Evolutionary conservation across 2,888 invertebrate species (phyloP).

Genomic region (Pseudococcus longispinus): DNA sequence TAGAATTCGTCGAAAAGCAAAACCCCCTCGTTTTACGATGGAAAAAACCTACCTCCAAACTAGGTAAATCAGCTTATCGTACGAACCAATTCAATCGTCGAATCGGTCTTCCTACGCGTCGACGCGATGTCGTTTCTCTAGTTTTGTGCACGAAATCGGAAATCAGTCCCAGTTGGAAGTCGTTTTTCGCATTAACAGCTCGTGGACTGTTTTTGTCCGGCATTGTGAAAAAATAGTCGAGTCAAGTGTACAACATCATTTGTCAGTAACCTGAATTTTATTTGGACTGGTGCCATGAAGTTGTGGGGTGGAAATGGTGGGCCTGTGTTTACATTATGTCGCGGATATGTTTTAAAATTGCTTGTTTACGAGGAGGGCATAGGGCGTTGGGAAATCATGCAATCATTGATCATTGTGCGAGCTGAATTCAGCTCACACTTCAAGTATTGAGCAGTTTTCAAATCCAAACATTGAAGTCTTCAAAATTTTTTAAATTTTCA

Average conservation of each 20-base stretch:
- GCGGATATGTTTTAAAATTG: not conserved
- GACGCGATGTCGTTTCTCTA: not conserved
- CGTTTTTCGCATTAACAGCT: not conserved
- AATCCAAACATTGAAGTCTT: too few relatives aligned
- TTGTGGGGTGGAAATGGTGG: not conserved
- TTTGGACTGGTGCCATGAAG: not conserved
- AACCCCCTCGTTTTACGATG: not conserved
- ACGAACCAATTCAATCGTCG: not conserved
- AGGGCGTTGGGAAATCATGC: not conserved
- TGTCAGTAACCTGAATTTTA: slow-evolving; percentile 10
- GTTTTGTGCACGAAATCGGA: not conserved
- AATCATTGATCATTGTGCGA: too few relatives aligned
- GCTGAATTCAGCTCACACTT: too few relatives aligned
- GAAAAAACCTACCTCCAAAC: not conserved
- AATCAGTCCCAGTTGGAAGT: slow-evolving; percentile 6
- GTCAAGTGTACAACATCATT: not conserved
- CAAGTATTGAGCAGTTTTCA: too few relatives aligned
- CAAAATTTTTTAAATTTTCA: too few relatives aligned
- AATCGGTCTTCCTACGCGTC: not conserved
- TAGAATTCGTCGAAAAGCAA: not conserved
- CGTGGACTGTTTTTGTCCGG: not conserved
- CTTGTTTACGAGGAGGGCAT: not conserved
- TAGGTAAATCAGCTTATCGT: not conserved
- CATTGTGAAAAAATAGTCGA: not conserved
- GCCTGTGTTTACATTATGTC: not conserved